phyloP scores from a whole-genome alignment of 2,797 vertebrate species.

The Syngnathus rostellatus region DNA sequence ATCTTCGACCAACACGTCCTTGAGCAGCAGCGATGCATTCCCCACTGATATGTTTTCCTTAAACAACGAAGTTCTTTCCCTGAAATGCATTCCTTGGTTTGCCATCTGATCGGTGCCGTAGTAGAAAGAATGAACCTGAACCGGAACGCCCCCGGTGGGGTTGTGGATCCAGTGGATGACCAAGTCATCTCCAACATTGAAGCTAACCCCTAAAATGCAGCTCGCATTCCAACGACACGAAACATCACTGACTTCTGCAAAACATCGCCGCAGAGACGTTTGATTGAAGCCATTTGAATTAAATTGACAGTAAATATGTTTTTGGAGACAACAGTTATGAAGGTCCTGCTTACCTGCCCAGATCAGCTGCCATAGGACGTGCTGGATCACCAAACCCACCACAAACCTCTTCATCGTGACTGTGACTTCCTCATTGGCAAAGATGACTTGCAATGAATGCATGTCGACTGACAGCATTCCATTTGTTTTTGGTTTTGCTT shows the following conservation, averaged over 20 bases:
- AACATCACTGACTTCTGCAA: constrained; percentile 12
- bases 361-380: background rate
- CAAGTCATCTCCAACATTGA: fast-evolving
- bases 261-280: background rate
- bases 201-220: constrained; percentile 27
- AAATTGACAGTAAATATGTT: too few relatives aligned
- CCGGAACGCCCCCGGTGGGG: fast-evolving
- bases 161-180: constrained; percentile 49
- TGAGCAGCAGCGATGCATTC: constrained; percentile 66
- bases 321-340: background rate
- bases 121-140: constrained; percentile 54
- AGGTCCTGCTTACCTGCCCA: background rate
- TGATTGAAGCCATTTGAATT: background rate
- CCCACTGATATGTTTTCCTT: constrained; percentile 46
- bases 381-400: background rate
- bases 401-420: background rate
- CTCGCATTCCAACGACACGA: constrained; percentile 8
- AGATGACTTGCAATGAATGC: too few relatives aligned
- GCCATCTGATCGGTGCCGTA: constrained; percentile 26
- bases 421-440: background rate
- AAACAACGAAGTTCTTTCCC: constrained; percentile 57
- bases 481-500: too few relatives aligned
- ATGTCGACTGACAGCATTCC: too few relatives aligned
- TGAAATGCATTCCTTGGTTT: constrained; percentile 34
- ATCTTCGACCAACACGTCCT: constrained; percentile 41